Evolutionary conservation across 2,888 invertebrate species (phyloP).

Genomic region (Agapostemon virescens): DNA sequence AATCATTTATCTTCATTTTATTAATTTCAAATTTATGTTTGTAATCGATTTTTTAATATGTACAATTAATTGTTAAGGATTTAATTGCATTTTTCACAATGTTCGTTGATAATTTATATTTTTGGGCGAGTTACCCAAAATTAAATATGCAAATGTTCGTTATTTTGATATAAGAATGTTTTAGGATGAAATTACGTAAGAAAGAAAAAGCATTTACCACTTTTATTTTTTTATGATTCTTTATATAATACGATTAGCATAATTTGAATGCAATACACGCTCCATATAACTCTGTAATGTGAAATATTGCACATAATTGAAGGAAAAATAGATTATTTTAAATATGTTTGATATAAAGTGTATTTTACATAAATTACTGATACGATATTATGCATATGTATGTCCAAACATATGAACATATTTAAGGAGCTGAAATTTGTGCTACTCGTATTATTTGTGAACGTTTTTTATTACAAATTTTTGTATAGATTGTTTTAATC

Average conservation of each 20-base stretch:
- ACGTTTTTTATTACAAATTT: neutral
- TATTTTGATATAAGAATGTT: conserved; percentile 6
- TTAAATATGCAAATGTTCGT: conserved; percentile 11
- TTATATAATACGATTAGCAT: conserved; percentile 31
- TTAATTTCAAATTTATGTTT: conserved; percentile 53
- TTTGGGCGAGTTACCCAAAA: neutral
- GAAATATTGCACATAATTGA: conserved; percentile 40
- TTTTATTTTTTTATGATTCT: neutral
- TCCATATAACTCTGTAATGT: conserved; percentile 29
- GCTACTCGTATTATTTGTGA: conserved; percentile 32
- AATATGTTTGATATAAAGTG: conserved; percentile 26
- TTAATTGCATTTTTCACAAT: conserved; percentile 51
- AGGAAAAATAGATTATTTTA: conserved; percentile 39
- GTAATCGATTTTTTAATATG: conserved; percentile 42
- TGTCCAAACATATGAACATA: conserved; percentile 6
- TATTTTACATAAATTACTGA: conserved; percentile 22
- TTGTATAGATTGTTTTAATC: conserved; percentile 2
- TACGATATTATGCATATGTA: conserved; percentile 25
- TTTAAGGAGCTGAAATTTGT: conserved; percentile 21
- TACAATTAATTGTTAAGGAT: conserved; percentile 59
- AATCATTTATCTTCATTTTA: conserved; percentile 50
- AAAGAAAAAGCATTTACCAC: neutral
- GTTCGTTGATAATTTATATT: conserved; percentile 25
- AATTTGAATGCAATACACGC: conserved; percentile 12
- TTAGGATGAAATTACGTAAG: neutral